phyloP scores from a whole-genome alignment of 2,888 invertebrate species.

The Amaurobius ferox region DNA sequence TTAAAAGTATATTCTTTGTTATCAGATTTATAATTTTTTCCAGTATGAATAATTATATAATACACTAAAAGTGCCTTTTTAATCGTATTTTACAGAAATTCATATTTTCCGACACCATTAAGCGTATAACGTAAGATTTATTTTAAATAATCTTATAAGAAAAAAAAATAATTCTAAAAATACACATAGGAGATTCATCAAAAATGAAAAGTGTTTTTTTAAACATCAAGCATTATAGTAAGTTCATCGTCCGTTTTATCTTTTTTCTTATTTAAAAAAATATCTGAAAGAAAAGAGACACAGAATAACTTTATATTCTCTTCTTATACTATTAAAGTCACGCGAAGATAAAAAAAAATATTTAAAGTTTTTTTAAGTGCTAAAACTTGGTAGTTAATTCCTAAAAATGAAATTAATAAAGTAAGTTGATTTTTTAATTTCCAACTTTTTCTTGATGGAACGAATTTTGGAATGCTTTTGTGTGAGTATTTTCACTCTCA shows the following conservation, averaged over 20 bases:
- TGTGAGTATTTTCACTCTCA: background rate
- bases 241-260: background rate
- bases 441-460: background rate
- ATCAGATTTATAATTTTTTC: no score
- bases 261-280: background rate
- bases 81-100: no score
- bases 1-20: no score
- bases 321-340: background rate
- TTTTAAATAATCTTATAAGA: background rate
- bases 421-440: background rate
- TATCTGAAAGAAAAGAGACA: background rate
- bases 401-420: background rate
- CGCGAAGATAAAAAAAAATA: background rate
- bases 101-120: background rate
- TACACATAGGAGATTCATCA: background rate
- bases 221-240: background rate
- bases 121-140: background rate
- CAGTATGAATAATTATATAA: no score
- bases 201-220: background rate
- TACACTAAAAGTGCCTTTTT: no score
- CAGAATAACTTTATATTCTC: background rate
- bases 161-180: background rate
- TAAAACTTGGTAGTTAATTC: background rate
- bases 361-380: conserved; percentile 2
- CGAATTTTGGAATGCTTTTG: background rate